Evolutionary conservation across 2,888 invertebrate species (phyloP).

Genomic region (Rapana venosa): DNA sequence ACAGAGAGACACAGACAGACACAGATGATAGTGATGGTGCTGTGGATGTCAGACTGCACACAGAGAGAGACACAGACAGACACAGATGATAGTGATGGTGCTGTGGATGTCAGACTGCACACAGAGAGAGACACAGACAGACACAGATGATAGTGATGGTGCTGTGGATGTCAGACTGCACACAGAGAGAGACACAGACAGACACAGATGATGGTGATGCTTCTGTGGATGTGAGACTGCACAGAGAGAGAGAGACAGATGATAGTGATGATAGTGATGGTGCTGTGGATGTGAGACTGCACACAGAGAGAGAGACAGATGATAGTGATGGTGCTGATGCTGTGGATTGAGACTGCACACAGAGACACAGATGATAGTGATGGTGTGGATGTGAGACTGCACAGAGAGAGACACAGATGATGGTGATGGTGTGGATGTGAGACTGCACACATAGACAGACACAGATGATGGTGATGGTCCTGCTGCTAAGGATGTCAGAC

Average conservation of each 20-base stretch:
- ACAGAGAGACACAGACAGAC: too few species aligned
- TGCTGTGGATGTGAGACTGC: background rate
- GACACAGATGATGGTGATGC: slow-evolving; percentile 81
- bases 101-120: slow-evolving; percentile 92
- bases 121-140: too few species aligned
- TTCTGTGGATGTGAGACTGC: slow-evolving; percentile 94
- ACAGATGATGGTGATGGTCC: slow-evolving; percentile 86
- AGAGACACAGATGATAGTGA: background rate
- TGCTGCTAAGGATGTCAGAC: slow-evolving; percentile 97
- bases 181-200: too few species aligned
- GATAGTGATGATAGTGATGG: background rate
- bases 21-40: background rate
- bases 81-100: slow-evolving; percentile 84
- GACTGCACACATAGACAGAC: too few species aligned
- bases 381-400: background rate
- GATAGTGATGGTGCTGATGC: slow-evolving; percentile 85
- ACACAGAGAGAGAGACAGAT: too few species aligned
- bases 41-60: too few species aligned
- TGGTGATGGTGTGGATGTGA: too few species aligned
- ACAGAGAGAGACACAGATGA: too few species aligned
- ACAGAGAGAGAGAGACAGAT: slow-evolving; percentile 31
- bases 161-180: background rate
- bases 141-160: background rate
- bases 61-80: too few species aligned
- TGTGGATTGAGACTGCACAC: slow-evolving; percentile 89